Conservation (phyloP, 2,113 vertebrate species). For the Cromileptes altivelis region DNA sequence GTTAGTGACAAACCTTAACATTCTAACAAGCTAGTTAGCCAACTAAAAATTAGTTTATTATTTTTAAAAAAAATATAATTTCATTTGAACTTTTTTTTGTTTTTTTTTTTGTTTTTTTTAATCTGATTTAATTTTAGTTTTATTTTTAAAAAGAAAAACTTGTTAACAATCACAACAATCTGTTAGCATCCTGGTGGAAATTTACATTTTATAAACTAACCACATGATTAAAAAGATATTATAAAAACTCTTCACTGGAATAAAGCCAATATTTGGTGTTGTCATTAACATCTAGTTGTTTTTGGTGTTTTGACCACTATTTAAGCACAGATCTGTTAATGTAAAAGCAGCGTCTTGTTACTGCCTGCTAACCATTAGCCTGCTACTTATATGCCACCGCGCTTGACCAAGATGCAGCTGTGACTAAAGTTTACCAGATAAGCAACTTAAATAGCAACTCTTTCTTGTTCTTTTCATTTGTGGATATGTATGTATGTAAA, state of each 20-base stretch:
- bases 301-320: slow-evolving; percentile 56
- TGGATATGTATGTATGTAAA: slow-evolving; percentile 54
- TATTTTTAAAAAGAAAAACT: neutral
- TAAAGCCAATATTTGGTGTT: slow-evolving; percentile 21
- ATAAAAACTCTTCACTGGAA: slow-evolving; percentile 10
- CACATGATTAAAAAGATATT: neutral
- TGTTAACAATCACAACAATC: neutral
- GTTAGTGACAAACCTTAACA: neutral
- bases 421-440: slow-evolving; percentile 57
- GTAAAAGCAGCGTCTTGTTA: slow-evolving; percentile 29
- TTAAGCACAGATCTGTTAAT: slow-evolving; percentile 40
- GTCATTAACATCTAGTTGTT: neutral
- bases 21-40: neutral
- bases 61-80: neutral
- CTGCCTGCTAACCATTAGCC: slow-evolving; percentile 46
- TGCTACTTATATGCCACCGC: neutral
- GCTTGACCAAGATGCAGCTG: slow-evolving; percentile 31
- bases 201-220: neutral
- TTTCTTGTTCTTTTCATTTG: slow-evolving; percentile 15
- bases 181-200: neutral
- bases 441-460: slow-evolving; percentile 44
- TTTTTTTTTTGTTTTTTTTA: neutral
- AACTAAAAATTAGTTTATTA: neutral
- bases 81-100: neutral
- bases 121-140: neutral